phyloP scores from a whole-genome alignment of 2,888 invertebrate genomes.

The Dicyrtomina minuta region DNA sequence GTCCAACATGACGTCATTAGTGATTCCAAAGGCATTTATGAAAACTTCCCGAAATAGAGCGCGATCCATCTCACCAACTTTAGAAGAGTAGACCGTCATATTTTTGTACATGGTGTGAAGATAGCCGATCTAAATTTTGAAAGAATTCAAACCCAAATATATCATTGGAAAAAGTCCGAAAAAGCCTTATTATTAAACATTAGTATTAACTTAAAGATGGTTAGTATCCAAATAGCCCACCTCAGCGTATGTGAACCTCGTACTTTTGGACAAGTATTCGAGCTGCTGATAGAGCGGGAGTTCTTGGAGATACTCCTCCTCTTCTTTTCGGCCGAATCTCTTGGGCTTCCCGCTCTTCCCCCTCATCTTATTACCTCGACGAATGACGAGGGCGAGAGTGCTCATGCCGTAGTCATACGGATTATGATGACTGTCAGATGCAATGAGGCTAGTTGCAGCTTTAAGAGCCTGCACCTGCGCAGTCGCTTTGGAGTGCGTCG shows the following conservation, averaged over 20 bases:
- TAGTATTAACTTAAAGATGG: neutral
- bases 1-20: slow-evolving; percentile 15
- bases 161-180: neutral
- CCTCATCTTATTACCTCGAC: no score
- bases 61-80: neutral
- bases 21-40: neutral
- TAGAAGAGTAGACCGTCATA: neutral
- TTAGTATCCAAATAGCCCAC: neutral
- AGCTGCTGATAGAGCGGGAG: neutral
- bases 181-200: neutral
- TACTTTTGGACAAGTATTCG: neutral
- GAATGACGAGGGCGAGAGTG: no score
- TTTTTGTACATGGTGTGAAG: neutral
- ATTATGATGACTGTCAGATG: no score
- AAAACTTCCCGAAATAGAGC: neutral
- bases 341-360: no score
- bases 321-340: neutral
- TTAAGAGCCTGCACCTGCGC: no score
- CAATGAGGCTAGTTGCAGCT: no score
- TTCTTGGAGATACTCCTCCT: slow-evolving; percentile 1
- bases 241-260: neutral
- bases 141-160: no score
- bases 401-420: no score
- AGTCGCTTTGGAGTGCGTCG: no score
- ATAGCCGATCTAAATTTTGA: neutral